Conservation (phyloP, 2,797 vertebrate species). For the Pangasius macronema region DNA sequence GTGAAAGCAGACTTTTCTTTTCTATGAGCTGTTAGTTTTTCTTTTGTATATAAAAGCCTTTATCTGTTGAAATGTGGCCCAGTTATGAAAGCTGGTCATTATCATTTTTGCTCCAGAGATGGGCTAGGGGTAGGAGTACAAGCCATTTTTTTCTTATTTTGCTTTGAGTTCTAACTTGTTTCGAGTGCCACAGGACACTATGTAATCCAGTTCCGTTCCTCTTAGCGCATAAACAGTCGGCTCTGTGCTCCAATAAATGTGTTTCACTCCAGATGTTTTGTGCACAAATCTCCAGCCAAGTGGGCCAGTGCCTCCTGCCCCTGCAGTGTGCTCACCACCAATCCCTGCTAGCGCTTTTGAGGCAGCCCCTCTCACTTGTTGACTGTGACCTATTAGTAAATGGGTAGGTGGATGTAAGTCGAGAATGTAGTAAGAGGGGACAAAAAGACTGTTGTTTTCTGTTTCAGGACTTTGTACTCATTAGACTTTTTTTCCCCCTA, state of each 20-base stretch:
- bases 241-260: slow-evolving; percentile 28
- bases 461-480: background rate
- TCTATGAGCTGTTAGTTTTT: background rate
- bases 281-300: slow-evolving; percentile 30
- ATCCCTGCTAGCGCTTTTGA: slow-evolving; percentile 21
- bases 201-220: slow-evolving; percentile 28
- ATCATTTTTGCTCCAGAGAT: background rate
- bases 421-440: slow-evolving; percentile 36
- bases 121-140: background rate
- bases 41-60: background rate
- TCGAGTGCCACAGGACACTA: slow-evolving; percentile 32
- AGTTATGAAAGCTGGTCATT: background rate
- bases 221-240: slow-evolving; percentile 32
- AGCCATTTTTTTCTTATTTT: background rate
- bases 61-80: slow-evolving; percentile 1
- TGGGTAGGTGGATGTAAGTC: slow-evolving; percentile 50
- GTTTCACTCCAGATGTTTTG: slow-evolving; percentile 50
- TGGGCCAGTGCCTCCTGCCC: slow-evolving; percentile 32
- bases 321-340: slow-evolving; percentile 18
- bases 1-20: slow-evolving; percentile 25
- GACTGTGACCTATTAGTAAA: slow-evolving; percentile 42
- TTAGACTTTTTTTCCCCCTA: background rate
- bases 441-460: slow-evolving; percentile 47
- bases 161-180: slow-evolving; percentile 35
- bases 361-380: slow-evolving; percentile 45